Conservation (phyloP, 2,113 vertebrate species). For the Nansenia antarctica region DNA sequence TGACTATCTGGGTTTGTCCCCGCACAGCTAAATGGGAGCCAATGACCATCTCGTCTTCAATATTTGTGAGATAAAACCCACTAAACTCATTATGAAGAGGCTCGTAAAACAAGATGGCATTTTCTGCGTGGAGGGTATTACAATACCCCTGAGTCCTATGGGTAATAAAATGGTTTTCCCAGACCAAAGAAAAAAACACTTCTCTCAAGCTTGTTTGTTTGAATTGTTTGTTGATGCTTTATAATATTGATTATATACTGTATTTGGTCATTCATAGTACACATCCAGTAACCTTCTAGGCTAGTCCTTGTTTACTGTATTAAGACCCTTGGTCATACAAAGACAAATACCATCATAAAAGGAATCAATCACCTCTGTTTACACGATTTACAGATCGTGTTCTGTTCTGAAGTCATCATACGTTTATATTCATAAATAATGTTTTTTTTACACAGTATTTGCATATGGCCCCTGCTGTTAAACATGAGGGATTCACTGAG, state of each 20-base stretch:
- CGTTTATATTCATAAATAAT: too few relatives aligned
- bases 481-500: background rate
- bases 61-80: background rate
- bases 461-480: background rate
- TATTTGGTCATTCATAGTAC: too few relatives aligned
- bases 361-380: background rate
- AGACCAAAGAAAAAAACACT: background rate
- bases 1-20: background rate
- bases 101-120: background rate
- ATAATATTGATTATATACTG: too few relatives aligned
- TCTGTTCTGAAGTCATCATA: background rate
- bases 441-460: too few relatives aligned
- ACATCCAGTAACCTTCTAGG: too few relatives aligned
- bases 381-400: background rate
- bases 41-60: background rate
- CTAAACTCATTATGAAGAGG: background rate
- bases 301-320: background rate
- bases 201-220: background rate
- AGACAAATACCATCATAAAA: too few relatives aligned
- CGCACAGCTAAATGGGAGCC: background rate
- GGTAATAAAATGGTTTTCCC: background rate
- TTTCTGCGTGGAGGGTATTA: background rate
- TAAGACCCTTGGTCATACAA: conserved; percentile 38
- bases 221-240: too few relatives aligned
- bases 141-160: conserved; percentile 2